phyloP scores from a whole-genome alignment of 2,797 vertebrate genomes.

The Labeo calbasu region DNA sequence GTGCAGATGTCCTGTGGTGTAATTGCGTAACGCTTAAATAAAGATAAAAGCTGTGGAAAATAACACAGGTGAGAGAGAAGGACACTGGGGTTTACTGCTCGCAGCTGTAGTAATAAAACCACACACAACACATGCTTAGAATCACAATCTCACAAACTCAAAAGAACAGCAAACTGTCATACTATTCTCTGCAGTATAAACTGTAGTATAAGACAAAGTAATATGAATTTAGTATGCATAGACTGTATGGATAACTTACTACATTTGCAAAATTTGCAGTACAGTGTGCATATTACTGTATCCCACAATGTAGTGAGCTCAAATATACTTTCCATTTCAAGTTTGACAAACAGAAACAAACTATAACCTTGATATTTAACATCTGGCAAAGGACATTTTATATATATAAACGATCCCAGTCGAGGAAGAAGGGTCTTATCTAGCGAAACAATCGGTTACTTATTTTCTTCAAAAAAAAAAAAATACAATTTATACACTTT shows the following conservation, averaged over 20 bases:
- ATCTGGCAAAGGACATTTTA: not conserved
- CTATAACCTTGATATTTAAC: not conserved
- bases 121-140: not conserved
- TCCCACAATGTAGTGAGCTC: not conserved
- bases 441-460: too few relatives aligned
- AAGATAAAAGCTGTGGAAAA: slow-evolving; percentile 35
- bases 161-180: not conserved
- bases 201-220: not conserved
- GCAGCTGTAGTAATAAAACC: not conserved
- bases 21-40: slow-evolving; percentile 40
- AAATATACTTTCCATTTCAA: not conserved
- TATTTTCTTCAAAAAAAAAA: too few relatives aligned
- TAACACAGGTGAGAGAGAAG: slow-evolving; percentile 21
- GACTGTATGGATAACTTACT: not conserved
- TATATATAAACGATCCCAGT: too few relatives aligned
- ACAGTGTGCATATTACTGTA: not conserved
- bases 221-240: not conserved
- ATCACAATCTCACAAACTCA: slow-evolving; percentile 10
- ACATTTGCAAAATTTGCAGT: not conserved
- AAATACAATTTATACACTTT: too few relatives aligned
- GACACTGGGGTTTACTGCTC: slow-evolving; percentile 9
- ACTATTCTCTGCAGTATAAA: not conserved
- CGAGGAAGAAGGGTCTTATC: too few relatives aligned
- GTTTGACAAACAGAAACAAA: not conserved
- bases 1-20: slow-evolving; percentile 25